Percentiles rank a stretch among this genome's conserved stretches.
phyloP scores from a whole-genome alignment of 2,888 invertebrate genomes.

The Chesias legatella region DNA sequence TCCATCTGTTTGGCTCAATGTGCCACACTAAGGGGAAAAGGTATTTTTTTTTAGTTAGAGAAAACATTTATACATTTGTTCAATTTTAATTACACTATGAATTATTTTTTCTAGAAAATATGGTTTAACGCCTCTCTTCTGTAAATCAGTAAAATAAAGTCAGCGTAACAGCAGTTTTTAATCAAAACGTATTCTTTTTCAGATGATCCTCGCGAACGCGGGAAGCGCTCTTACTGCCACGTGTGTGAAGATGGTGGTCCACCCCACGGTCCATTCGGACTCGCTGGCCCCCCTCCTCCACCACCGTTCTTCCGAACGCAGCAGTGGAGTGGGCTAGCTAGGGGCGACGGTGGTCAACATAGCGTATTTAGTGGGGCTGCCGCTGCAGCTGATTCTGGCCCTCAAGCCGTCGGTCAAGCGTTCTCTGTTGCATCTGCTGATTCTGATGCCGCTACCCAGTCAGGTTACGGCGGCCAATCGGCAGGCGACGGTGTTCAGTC shows the following conservation, averaged over 20 bases:
- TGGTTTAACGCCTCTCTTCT: too few relatives aligned
- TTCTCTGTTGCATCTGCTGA: conserved; percentile 33
- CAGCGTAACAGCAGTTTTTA: not conserved
- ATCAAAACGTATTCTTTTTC: conserved; percentile 2
- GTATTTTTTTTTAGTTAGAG: conserved; percentile 17
- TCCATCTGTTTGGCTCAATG: conserved; percentile 28
- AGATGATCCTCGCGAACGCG: conserved; percentile 20
- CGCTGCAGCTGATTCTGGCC: conserved; percentile 27
- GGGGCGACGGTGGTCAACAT: conserved; percentile 28
- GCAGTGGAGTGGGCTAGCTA: conserved; percentile 35
- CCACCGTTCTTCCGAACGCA: conserved; percentile 33
- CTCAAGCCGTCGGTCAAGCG: conserved; percentile 29
- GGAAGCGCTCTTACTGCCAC: conserved; percentile 26
- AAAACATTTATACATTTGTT: not conserved
- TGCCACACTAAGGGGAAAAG: conserved; percentile 27
- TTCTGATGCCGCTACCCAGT: conserved; percentile 5
- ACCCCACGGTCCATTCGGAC: conserved; percentile 10
- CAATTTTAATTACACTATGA: not conserved
- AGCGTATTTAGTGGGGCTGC: conserved; percentile 39
- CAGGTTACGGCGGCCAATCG: conserved; percentile 3
- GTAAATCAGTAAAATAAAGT: too few relatives aligned
- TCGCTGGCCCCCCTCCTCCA: conserved; percentile 18
- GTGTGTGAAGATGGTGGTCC: conserved; percentile 16
- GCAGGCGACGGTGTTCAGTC: conserved; percentile 3
- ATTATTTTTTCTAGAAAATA: too few relatives aligned